These are phyloP conservation scores for Ochropacha duplaris DNA, from an alignment of 2,888 invertebrate species.

Conservation along the genomic window DNA sequence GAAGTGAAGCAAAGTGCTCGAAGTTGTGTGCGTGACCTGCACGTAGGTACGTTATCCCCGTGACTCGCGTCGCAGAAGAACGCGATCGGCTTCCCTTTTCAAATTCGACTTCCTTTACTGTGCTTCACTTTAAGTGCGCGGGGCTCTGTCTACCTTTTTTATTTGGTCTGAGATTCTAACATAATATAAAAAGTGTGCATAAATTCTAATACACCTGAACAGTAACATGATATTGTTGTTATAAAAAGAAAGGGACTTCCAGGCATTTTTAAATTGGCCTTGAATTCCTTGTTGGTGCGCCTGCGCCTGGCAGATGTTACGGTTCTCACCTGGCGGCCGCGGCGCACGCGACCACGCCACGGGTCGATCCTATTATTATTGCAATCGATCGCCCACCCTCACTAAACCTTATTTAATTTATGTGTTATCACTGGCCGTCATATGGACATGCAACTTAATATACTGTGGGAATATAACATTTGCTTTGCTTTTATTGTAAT, in stretches of 20 bases:
- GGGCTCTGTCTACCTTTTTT: no score
- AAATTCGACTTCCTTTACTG: no score
- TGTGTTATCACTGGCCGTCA: conserved; percentile 35
- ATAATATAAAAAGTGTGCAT: background rate
- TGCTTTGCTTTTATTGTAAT: background rate
- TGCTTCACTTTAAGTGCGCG: no score
- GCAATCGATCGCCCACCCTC: conserved; percentile 38
- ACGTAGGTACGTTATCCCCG: no score
- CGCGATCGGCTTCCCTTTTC: no score
- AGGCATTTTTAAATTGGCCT: conserved; percentile 10
- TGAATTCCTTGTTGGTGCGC: conserved; percentile 15
- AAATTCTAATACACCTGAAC: background rate
- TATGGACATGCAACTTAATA: conserved; percentile 37
- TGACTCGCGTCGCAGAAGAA: no score
- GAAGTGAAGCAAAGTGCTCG: no score
- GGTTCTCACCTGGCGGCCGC: conserved; percentile 65
- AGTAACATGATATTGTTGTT: background rate
- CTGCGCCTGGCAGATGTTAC: conserved; percentile 65
- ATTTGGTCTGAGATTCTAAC: no score
- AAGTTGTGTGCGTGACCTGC: no score
- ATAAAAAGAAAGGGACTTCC: conserved; percentile 5
- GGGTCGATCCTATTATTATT: conserved; percentile 13
- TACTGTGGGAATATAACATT: conserved; percentile 21
- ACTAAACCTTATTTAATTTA: conserved; percentile 42
- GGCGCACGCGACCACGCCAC: conserved; percentile 49